phyloP scores from a whole-genome alignment of 1,140 invertebrate species.

The Nasonia giraulti region DNA sequence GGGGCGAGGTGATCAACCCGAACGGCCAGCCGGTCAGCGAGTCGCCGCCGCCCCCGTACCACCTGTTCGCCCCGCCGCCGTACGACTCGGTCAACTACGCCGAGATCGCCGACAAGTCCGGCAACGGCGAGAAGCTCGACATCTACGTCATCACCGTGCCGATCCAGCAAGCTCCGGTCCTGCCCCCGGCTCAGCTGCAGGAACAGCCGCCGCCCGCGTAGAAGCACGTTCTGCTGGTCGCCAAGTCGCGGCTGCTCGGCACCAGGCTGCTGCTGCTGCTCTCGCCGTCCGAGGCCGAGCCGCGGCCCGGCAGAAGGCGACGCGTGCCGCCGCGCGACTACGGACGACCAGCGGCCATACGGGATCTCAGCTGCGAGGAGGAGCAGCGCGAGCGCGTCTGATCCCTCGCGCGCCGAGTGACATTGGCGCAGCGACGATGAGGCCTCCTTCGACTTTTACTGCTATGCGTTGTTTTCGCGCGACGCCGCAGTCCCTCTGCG shows the following conservation, averaged over 20 bases:
- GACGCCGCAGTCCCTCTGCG: no score
- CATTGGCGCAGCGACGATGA: no score
- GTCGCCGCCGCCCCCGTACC: conserved; percentile 76
- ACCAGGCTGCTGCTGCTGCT: conserved; percentile 30
- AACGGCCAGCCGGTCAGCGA: conserved; percentile 53
- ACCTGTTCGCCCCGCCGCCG: conserved; percentile 77
- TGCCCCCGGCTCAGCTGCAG: conserved; percentile 58
- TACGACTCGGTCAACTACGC: conserved; percentile 75
- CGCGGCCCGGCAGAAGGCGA: neutral
- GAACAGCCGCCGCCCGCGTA: conserved; percentile 40
- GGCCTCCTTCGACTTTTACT: no score
- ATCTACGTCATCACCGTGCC: conserved; percentile 75
- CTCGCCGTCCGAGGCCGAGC: neutral
- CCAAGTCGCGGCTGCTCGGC: conserved; percentile 45
- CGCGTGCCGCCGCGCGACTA: neutral
- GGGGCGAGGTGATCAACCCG: conserved; percentile 58
- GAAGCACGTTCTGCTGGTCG: conserved; percentile 45
- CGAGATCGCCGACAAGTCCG: conserved; percentile 65
- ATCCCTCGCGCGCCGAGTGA: no score
- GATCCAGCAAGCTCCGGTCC: conserved; percentile 57
- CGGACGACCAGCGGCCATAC: neutral
- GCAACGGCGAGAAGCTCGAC: conserved; percentile 71
- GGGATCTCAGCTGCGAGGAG: neutral
- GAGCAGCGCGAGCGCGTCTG: neutral
- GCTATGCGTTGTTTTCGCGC: no score